Evolutionary conservation across 2,113 vertebrate genomes (phyloP).

Genomic region (Elachura formosa): DNA sequence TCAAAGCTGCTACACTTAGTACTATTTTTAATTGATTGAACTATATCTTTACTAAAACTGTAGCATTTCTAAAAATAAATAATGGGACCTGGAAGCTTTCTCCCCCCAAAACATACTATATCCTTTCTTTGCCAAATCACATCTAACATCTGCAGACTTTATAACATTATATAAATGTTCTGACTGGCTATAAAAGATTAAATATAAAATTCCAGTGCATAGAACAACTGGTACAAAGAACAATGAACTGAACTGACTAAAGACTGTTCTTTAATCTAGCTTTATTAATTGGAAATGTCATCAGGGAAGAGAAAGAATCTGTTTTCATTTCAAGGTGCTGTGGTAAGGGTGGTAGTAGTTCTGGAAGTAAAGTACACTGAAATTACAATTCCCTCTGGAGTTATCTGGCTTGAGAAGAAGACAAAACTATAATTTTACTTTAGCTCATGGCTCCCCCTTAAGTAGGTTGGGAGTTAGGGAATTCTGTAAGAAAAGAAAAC

Average conservation of each 20-base stretch:
- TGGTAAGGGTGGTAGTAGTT: constrained; percentile 17
- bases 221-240: not conserved
- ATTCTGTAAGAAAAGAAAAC: constrained; percentile 64
- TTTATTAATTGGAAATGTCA: constrained; percentile 8
- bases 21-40: not conserved
- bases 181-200: constrained; percentile 35
- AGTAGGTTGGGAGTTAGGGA: constrained; percentile 68
- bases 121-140: constrained; percentile 47
- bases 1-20: not conserved
- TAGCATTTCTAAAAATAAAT: constrained; percentile 32
- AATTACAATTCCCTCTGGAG: constrained; percentile 31
- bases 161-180: constrained; percentile 54
- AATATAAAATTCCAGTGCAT: constrained; percentile 33
- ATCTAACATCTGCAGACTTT: constrained; percentile 56
- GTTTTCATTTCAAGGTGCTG: constrained; percentile 47
- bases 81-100: not conserved
- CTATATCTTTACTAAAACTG: not conserved
- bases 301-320: not conserved
- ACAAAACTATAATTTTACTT: constrained; percentile 70
- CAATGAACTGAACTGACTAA: not conserved
- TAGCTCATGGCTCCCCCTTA: constrained; percentile 64
- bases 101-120: not conserved
- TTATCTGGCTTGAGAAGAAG: constrained; percentile 61
- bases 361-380: constrained; percentile 7
- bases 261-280: not conserved